Percentiles rank a stretch among this genome's conserved stretches.
Conservation (phyloP, 2,113 vertebrate species). For the Acrocephalus kingi region DNA sequence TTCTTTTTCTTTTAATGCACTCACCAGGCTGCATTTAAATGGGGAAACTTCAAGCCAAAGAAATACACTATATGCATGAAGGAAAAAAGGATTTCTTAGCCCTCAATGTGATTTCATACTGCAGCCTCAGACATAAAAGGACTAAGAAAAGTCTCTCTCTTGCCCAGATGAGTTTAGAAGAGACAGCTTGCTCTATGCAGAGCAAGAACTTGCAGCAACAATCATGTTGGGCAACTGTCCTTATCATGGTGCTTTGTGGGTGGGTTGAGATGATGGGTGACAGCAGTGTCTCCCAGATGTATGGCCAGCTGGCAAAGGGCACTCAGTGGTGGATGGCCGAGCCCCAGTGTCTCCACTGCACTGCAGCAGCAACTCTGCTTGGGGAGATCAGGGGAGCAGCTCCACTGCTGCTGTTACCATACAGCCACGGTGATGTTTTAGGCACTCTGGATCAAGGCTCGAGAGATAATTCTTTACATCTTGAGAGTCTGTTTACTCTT, state of each 20-base stretch:
- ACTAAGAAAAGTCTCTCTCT: neutral
- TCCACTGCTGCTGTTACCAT: fast-evolving
- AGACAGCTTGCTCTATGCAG: neutral
- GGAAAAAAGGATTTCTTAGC: neutral
- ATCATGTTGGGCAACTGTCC: neutral
- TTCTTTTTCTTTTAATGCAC: neutral
- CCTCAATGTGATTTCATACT: neutral
- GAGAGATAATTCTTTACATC: neutral
- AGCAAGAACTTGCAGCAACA: neutral
- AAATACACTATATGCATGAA: neutral
- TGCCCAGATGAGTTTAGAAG: neutral
- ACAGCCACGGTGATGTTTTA: fast-evolving
- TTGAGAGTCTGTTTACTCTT: neutral
- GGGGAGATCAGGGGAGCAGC: neutral
- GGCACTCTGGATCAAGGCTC: neutral
- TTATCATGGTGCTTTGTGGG: neutral
- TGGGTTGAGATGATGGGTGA: neutral
- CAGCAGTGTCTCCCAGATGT: neutral
- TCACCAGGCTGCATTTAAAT: neutral
- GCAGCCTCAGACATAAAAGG: neutral
- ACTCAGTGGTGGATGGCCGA: fast-evolving
- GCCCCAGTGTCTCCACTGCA: fast-evolving
- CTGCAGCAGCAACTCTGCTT: neutral
- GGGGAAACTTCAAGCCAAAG: neutral
- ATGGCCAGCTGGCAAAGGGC: neutral